A percentile compares a stretch with the other conserved stretches of the same genome.
These are phyloP conservation scores for Falcaria lacertinaria DNA, from an alignment of 2,888 invertebrate genomes.

Conservation along the genomic window DNA sequence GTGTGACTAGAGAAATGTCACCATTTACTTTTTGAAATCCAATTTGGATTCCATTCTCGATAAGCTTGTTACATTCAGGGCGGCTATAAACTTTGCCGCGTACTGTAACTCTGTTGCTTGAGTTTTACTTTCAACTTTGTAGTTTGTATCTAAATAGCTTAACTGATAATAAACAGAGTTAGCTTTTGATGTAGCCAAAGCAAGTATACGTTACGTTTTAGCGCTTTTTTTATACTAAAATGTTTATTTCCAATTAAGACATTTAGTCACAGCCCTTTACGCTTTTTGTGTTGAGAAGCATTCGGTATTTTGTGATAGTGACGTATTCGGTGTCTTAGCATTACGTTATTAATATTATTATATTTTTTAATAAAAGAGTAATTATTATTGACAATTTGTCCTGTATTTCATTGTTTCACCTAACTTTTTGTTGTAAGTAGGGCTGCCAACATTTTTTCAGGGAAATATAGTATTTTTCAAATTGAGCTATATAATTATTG, in stretches of 20 bases:
- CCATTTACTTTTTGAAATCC: no score
- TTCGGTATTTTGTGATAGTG: conserved; percentile 64
- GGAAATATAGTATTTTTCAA: no score
- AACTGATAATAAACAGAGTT: conserved; percentile 23
- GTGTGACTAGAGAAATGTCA: no score
- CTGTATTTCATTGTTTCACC: conserved; percentile 68
- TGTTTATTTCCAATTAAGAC: conserved; percentile 37
- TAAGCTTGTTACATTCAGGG: neutral
- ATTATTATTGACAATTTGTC: conserved; percentile 53
- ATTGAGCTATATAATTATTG: no score
- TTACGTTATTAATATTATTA: conserved; percentile 62
- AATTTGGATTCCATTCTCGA: neutral
- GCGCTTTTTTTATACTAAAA: neutral
- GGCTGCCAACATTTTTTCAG: no score
- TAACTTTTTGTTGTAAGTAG: conserved; percentile 31
- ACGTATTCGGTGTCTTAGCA: conserved; percentile 70
- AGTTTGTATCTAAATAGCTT: conserved; percentile 41
- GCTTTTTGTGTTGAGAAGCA: conserved; percentile 48
- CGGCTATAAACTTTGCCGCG: neutral
- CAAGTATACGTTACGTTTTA: neutral
- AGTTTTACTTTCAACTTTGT: conserved; percentile 42
- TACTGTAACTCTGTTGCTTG: conserved; percentile 40
- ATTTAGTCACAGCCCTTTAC: conserved; percentile 39
- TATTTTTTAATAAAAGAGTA: conserved; percentile 72
- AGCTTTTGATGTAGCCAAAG: neutral